phyloP scores from a whole-genome alignment of 1,140 invertebrate genomes.

The Gonioctena quinquepunctata region DNA sequence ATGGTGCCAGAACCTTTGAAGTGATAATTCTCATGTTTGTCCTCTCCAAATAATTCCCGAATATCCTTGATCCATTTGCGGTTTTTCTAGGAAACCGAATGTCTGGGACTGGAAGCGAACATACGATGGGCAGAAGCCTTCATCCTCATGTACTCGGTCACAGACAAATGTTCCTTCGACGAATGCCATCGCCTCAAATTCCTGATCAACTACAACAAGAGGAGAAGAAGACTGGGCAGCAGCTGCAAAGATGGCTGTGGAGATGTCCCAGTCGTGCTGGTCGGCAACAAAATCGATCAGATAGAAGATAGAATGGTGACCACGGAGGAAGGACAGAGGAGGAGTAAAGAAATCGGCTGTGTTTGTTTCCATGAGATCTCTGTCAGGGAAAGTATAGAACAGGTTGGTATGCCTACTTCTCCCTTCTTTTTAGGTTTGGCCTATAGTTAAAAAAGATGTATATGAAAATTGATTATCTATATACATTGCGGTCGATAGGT shows the following conservation, averaged over 20 bases:
- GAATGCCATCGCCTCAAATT: conserved; percentile 80
- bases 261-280: conserved; percentile 75
- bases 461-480: too few relatives aligned
- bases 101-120: conserved; percentile 71
- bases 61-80: too few relatives aligned
- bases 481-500: too few relatives aligned
- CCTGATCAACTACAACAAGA: conserved; percentile 77
- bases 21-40: too few relatives aligned
- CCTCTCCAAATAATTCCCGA: too few relatives aligned
- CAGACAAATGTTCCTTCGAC: conserved; percentile 82
- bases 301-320: conserved; percentile 76
- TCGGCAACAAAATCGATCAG: conserved; percentile 82
- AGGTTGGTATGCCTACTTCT: conserved; percentile 57
- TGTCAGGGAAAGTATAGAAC: conserved; percentile 78
- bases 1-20: too few relatives aligned
- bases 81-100: conserved; percentile 71
- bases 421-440: too few relatives aligned
- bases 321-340: conserved; percentile 69
- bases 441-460: too few relatives aligned
- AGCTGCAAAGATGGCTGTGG: conserved; percentile 49
- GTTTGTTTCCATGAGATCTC: conserved; percentile 84
- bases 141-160: conserved; percentile 82
- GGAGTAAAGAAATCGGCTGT: conserved; percentile 78
- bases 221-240: conserved; percentile 64
- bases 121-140: conserved; percentile 85